These are phyloP conservation scores for Eretmochelys imbricata DNA, from an alignment of 2,113 vertebrate species.

Conservation along the genomic window DNA sequence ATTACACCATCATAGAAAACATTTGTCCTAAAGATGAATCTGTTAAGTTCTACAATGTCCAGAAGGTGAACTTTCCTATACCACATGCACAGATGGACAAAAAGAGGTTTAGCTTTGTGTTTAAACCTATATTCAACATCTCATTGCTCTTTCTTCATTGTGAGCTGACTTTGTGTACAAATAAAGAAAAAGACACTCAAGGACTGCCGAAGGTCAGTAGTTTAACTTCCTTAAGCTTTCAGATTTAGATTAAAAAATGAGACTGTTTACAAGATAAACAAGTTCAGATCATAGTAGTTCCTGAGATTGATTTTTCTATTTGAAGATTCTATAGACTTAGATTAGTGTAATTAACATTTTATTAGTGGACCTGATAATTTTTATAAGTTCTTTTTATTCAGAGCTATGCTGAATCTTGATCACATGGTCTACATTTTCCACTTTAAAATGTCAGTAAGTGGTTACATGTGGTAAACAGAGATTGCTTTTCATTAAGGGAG, in stretches of 20 bases:
- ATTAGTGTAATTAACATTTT: background rate
- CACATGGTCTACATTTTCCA: constrained; percentile 14
- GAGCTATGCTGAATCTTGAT: constrained; percentile 43
- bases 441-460: constrained; percentile 8
- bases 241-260: background rate
- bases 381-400: background rate
- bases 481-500: constrained; percentile 47
- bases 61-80: constrained; percentile 73
- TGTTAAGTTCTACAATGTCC: constrained; percentile 82
- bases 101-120: constrained; percentile 92
- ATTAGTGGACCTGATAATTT: constrained; percentile 22
- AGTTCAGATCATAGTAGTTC: background rate
- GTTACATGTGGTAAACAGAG: constrained; percentile 46
- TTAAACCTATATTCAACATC: constrained; percentile 86
- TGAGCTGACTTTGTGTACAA: constrained; percentile 89
- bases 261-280: background rate
- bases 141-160: constrained; percentile 93
- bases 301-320: constrained; percentile 12
- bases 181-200: constrained; percentile 66
- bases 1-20: constrained; percentile 92
- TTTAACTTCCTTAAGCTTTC: background rate
- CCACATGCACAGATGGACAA: constrained; percentile 78
- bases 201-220: constrained; percentile 85
- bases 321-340: background rate
- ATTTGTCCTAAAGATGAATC: constrained; percentile 94